These are phyloP conservation scores for Drosophila lacicola DNA, from an alignment of 2,888 invertebrate genomes.

Conservation along the genomic window DNA sequence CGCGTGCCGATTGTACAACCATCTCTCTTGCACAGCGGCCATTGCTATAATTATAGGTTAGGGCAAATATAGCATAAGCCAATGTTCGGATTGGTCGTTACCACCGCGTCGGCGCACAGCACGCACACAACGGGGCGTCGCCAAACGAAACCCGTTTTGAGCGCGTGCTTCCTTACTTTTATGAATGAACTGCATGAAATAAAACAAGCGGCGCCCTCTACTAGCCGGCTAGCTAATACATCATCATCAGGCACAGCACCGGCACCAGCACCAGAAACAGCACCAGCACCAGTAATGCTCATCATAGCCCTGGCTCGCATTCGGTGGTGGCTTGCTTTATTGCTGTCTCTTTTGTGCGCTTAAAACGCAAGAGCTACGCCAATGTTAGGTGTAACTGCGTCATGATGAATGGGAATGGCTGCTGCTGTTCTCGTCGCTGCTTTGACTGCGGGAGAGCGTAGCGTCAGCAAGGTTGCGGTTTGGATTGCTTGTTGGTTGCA, in stretches of 20 bases:
- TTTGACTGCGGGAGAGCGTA: conserved; percentile 15
- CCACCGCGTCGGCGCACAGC: conserved; percentile 29
- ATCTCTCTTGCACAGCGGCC: conserved; percentile 79
- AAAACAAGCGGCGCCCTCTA: conserved; percentile 30
- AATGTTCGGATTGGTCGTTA: conserved; percentile 74
- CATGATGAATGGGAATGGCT: conserved; percentile 62
- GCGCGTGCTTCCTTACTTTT: conserved; percentile 51
- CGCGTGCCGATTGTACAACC: conserved; percentile 30
- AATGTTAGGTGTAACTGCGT: conserved; percentile 59
- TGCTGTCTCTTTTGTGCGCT: conserved; percentile 56
- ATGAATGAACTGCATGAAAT: conserved; percentile 57
- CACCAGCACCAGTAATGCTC: conserved; percentile 21
- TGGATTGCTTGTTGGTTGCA: conserved; percentile 33
- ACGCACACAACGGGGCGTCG: conserved; percentile 71
- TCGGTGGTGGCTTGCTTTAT: conserved; percentile 51
- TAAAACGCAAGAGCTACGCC: conserved; percentile 29
- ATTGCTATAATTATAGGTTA: conserved; percentile 84
- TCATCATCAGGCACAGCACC: conserved; percentile 28
- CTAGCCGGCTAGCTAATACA: conserved; percentile 43
- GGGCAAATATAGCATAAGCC: conserved; percentile 44
- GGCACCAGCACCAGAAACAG: background rate
- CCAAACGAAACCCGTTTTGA: conserved; percentile 64
- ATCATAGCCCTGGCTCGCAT: conserved; percentile 19
- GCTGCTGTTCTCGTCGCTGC: conserved; percentile 28
- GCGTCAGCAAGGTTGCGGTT: conserved; percentile 24